Percentiles rank a stretch among this genome's conserved stretches.
These are phyloP conservation scores for Salvelinus namaycush DNA, from an alignment of 2,113 vertebrate genomes.

Conservation along the genomic window DNA sequence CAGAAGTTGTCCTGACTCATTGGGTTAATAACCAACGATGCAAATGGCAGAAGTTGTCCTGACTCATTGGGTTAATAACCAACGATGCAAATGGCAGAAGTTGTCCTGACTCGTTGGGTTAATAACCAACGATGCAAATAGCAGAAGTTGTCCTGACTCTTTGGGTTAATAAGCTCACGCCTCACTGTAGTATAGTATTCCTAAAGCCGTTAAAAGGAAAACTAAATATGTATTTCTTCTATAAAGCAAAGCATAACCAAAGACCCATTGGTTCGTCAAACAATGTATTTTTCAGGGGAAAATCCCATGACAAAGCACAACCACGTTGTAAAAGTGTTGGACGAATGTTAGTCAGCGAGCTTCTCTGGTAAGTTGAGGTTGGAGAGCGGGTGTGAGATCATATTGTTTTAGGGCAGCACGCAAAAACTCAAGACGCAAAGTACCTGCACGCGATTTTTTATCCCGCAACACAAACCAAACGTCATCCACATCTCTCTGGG, in stretches of 20 bases:
- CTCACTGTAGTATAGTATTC: slow-evolving; percentile 11
- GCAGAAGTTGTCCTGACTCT: slow-evolving; percentile 24
- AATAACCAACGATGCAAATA: slow-evolving; percentile 16
- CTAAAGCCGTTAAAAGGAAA: not conserved
- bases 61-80: slow-evolving; percentile 19
- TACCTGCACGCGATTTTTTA: slow-evolving; percentile 54
- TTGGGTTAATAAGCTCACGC: slow-evolving; percentile 23
- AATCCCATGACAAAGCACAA: slow-evolving; percentile 1
- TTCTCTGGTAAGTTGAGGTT: slow-evolving; percentile 19
- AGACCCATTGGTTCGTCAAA: not conserved
- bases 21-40: slow-evolving; percentile 5
- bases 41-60: slow-evolving; percentile 10
- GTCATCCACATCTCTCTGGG: slow-evolving; percentile 40
- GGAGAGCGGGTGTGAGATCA: not conserved
- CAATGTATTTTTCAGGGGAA: not conserved
- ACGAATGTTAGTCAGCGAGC: slow-evolving; percentile 36
- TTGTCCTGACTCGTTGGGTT: slow-evolving; percentile 30
- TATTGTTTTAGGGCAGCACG: not conserved
- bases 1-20: slow-evolving; percentile 25
- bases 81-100: slow-evolving; percentile 22
- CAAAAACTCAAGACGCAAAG: not conserved
- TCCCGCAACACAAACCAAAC: slow-evolving; percentile 73
- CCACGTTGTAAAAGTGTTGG: not conserved
- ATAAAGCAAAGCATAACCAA: not conserved
- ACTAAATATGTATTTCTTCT: not conserved